Evolutionary conservation across 2,888 invertebrate species (phyloP), one percentile per base, ranked within the genome.

Genomic region (Ochropleura plecta): DNA sequence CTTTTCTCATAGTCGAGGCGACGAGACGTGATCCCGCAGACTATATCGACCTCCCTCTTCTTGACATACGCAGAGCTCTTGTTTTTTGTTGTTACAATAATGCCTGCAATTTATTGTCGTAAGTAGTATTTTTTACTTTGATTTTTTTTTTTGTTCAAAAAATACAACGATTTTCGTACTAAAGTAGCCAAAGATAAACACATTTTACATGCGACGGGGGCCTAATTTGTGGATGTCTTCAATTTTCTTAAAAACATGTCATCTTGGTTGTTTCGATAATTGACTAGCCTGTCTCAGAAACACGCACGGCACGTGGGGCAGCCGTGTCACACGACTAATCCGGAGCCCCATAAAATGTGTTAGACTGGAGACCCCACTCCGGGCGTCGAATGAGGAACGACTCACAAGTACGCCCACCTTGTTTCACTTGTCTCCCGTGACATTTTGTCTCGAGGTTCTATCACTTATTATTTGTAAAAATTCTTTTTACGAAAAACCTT

Each of bases 1-100:
- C 93, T 96, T 95, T 95, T 93, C 94, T 93, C 93, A 93, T 94
- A 94, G 94, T 88, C 88, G 87, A 90, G 91, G 90, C 89, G 87
- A 84, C 79, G 90, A 86, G 90, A 93, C 92, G 92, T 91, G 93
- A 92, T 92, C 90, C 83, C 81, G 85, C 84, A 86, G 81, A 86
- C 86, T 87, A 86, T 88, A 88, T 90, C 84, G 86, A 82, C 73
- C 81, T 88, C 20, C 20, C 42, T 55, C 57, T 16, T 40, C 60
- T 76, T 77, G 62, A 82, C 70, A 53, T 67, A 81, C 71, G 65
- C 62, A 70, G 42, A 55, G 51, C 62, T 70, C 55, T 60, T 68
- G 66, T 76, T 71, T 79, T 82, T 81, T 70, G 64, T 64, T 67
- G 30, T 20, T 40, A 51, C 55, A 63, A 67, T 70, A 73, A 79